Evolutionary conservation across 1,140 invertebrate species (phyloP), one percentile per base, ranked within the genome.

Genomic region (Archegozetes longisetosus): DNA sequence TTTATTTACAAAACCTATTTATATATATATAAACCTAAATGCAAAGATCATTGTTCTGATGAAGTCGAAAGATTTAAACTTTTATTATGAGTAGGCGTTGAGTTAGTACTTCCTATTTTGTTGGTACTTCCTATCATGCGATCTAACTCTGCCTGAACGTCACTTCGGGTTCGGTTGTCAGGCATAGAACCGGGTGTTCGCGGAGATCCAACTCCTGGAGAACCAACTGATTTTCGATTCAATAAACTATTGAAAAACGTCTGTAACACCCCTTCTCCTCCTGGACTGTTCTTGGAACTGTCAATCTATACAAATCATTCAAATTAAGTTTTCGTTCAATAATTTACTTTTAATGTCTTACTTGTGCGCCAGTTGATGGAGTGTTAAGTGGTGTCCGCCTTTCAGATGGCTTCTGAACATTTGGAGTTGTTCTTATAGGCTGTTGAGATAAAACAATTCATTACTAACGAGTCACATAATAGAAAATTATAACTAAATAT

Each of bases 221-320:
- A 61, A 14, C 52, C 40, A 24, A 47, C 55, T 14, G 61, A 60
- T 56, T 59, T 61, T 28, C 61, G 57, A 55, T 47, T 62, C 65
- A 98, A 79, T 66, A 98, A 75, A 63, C 90, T 95, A 77, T 96
- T 98, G 77, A 98, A 98, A 78, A 98, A 98, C 73, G 90, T 96
- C 6, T 92, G 92, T 62, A 98, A 74, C 47, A 97, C 91, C 56
- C 92, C 88, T 77, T 97, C 93, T 58, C 86, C 74, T 55, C 82
- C 82, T 3, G 84, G 79, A 61, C 80, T 77, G 62, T 78, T 78
- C 55, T 84, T 84, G 0, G 78, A 76, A 58, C 80, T 78, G 71
- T 88, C 85, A 68, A 85, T 74, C 82, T 86, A 40, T 40, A 6
- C 6, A 40, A 40, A 40, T 40, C n/a, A n/a, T n/a, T n/a, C n/a